phyloP scores from a whole-genome alignment of 2,113 vertebrate genomes.

The Limanda limanda region DNA sequence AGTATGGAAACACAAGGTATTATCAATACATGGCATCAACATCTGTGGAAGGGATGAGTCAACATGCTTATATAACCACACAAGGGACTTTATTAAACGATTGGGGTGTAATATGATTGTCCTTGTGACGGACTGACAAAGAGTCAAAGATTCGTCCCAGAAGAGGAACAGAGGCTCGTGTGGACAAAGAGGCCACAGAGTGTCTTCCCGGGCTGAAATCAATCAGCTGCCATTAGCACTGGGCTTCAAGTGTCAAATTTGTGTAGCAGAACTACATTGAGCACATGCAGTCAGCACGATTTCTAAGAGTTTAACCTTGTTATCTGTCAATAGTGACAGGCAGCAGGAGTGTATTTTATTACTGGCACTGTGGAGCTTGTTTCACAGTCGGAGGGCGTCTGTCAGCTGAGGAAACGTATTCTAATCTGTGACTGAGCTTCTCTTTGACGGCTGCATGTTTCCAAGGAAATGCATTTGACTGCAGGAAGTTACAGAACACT shows the following conservation, averaged over 20 bases:
- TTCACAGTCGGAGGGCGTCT: constrained; percentile 63
- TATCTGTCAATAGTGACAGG: constrained; percentile 72
- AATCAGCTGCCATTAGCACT: constrained; percentile 69
- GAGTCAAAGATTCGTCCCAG: constrained; percentile 13
- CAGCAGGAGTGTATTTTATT: constrained; percentile 63
- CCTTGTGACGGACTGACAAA: constrained; percentile 28
- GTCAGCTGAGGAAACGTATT: constrained; percentile 60
- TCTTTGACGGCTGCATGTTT: constrained; percentile 42
- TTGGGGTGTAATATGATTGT: constrained; percentile 19
- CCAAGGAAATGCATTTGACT: constrained; percentile 55
- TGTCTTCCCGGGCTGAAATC: constrained; percentile 61
- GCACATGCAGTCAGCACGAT: constrained; percentile 60
- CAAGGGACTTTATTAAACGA: constrained; percentile 6
- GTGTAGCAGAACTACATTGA: constrained; percentile 47
- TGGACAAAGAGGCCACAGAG: constrained; percentile 34
- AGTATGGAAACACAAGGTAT: not conserved
- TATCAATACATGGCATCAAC: constrained; percentile 22
- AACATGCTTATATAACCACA: not conserved
- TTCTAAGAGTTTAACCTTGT: constrained; percentile 74
- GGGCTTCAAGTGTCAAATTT: constrained; percentile 75
- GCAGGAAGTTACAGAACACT: constrained; percentile 43
- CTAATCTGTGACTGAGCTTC: constrained; percentile 60
- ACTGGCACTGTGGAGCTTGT: constrained; percentile 50
- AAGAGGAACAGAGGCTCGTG: constrained; percentile 20
- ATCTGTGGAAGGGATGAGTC: constrained; percentile 41